Conservation (phyloP, 2,113 vertebrate genomes). For the Pomatorhinus ruficollis region DNA sequence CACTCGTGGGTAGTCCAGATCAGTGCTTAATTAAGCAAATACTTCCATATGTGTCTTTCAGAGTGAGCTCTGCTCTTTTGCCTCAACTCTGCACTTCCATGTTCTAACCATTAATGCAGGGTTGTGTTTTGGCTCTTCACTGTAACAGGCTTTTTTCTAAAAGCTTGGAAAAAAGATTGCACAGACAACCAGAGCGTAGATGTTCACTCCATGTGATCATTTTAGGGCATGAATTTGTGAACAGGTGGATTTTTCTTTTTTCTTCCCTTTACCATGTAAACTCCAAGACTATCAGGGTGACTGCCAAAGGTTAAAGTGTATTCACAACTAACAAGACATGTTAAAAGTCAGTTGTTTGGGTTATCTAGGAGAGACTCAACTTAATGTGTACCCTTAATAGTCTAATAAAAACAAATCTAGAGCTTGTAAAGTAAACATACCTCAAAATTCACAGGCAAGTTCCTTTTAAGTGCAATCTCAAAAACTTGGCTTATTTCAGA, state of each 20-base stretch:
- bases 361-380: conserved; percentile 12
- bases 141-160: background rate
- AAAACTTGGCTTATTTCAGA: conserved; percentile 99
- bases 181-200: background rate
- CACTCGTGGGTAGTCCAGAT: conserved; percentile 21
- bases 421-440: conserved; percentile 80
- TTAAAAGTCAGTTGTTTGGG: conserved; percentile 61
- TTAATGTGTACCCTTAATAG: conserved; percentile 40
- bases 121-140: background rate
- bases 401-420: conserved; percentile 50
- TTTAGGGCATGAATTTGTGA: conserved; percentile 5
- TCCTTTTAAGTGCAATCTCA: conserved; percentile 98
- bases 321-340: conserved; percentile 51
- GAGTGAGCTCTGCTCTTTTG: background rate
- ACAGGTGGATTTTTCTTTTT: background rate
- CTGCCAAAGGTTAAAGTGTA: background rate
- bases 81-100: background rate
- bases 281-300: background rate
- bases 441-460: conserved; percentile 98
- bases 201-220: background rate
- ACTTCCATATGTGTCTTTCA: conserved; percentile 35
- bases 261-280: background rate
- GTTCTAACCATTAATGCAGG: background rate
- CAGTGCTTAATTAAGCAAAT: conserved; percentile 59
- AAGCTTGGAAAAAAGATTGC: conserved; percentile 48